Percentiles rank a stretch among this genome's conserved stretches.
Conservation (phyloP, 2,113 vertebrate species). For the Prinia subflava region DNA sequence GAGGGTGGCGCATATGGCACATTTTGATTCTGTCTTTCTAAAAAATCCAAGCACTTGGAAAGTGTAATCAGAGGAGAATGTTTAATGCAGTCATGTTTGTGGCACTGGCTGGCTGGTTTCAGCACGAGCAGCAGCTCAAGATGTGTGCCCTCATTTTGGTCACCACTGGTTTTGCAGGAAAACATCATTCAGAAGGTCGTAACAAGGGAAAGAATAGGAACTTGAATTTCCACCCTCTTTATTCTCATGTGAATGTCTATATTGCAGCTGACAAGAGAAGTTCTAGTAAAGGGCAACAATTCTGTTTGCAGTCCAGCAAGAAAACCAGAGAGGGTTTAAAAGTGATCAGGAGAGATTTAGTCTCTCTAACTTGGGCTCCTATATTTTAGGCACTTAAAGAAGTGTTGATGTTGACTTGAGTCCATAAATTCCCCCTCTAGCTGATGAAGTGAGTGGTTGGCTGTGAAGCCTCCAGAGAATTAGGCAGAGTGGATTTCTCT, state of each 20-base stretch:
- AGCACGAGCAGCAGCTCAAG: background rate
- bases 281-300: background rate
- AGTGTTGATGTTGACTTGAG: background rate
- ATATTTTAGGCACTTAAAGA: background rate
- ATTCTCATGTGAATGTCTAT: background rate
- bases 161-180: background rate
- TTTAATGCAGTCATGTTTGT: background rate
- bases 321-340: background rate
- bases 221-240: background rate
- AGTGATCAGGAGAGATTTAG: background rate
- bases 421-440: background rate
- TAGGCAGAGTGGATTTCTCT: background rate
- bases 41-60: slow-evolving; percentile 14
- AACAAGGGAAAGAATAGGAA: background rate
- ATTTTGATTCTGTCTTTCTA: slow-evolving; percentile 28
- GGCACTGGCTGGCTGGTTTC: background rate
- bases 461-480: background rate
- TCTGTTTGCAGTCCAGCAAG: background rate
- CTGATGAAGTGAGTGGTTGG: background rate
- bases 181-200: background rate
- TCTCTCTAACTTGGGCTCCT: background rate
- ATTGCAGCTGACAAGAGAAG: background rate
- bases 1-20: slow-evolving; percentile 51
- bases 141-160: background rate
- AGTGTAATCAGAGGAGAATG: slow-evolving; percentile 8